Conservation (phyloP, 2,888 invertebrate species). For the Pherbina coryleti region DNA sequence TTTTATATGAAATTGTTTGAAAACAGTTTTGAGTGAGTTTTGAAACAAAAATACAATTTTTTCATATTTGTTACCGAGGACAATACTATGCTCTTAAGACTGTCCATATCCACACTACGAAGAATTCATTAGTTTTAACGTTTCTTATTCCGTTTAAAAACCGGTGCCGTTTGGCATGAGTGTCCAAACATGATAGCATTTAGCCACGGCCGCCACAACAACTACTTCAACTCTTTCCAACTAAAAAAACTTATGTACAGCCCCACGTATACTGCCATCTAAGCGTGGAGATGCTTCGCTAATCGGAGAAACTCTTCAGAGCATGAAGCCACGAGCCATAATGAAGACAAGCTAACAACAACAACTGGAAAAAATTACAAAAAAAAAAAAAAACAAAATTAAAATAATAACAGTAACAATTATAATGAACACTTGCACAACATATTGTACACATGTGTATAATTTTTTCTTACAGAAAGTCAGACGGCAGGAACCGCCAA, state of each 20-base stretch:
- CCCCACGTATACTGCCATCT: too few relatives aligned
- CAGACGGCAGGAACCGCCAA: background rate
- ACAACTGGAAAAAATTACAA: background rate
- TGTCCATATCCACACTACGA: too few relatives aligned
- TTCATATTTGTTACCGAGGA: too few relatives aligned
- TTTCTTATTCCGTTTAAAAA: too few relatives aligned
- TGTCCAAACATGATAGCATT: background rate
- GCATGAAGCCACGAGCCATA: conserved; percentile 27
- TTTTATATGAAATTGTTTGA: too few relatives aligned
- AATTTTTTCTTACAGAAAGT: background rate
- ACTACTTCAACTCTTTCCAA: background rate
- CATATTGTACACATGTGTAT: background rate
- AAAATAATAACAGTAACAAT: background rate
- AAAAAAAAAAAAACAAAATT: background rate
- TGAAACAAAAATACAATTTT: too few relatives aligned
- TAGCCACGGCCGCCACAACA: background rate
- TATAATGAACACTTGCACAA: background rate
- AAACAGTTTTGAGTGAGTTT: too few relatives aligned
- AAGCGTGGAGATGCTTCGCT: conserved; percentile 11
- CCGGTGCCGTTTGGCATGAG: too few relatives aligned
- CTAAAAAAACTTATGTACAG: too few relatives aligned
- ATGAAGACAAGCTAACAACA: background rate
- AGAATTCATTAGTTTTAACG: too few relatives aligned
- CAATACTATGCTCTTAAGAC: too few relatives aligned
- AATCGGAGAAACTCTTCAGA: conserved; percentile 11